Evolutionary conservation across 1,140 invertebrate species (phyloP).

Genomic region (Camponotus vicinus): DNA sequence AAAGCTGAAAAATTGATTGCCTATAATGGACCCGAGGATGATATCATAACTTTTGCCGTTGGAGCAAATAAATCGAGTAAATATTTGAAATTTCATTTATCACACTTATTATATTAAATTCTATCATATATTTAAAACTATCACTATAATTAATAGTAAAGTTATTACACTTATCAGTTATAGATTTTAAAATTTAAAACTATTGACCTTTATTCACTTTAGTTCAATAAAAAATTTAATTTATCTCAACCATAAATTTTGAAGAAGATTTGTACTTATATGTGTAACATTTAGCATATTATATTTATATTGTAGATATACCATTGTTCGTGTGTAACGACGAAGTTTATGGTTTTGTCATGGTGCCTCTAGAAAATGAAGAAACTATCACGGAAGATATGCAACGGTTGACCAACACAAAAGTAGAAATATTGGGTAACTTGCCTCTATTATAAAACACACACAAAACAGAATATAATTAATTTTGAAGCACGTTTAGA

Average conservation of each 20-base stretch:
- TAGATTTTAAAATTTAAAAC: background rate
- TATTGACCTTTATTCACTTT: background rate
- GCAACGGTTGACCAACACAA: constrained; percentile 92
- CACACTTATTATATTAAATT: background rate
- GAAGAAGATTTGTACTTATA: background rate
- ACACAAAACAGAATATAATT: background rate
- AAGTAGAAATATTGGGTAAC: constrained; percentile 91
- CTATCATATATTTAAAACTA: constrained; percentile 1
- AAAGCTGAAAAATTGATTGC: constrained; percentile 88
- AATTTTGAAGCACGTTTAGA: background rate
- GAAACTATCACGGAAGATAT: constrained; percentile 89
- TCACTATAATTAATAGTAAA: background rate
- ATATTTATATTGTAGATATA: constrained; percentile 86
- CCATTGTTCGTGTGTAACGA: constrained; percentile 94
- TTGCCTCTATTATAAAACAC: background rate
- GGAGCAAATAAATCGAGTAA: constrained; percentile 92
- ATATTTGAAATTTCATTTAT: constrained; percentile 30
- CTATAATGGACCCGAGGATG: constrained; percentile 94
- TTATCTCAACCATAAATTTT: background rate
- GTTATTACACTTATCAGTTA: background rate
- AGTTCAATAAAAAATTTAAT: constrained; percentile 1
- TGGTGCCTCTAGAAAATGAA: constrained; percentile 91
- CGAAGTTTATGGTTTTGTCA: constrained; percentile 93
- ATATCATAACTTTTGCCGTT: constrained; percentile 97
- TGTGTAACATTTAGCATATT: constrained; percentile 64